These are phyloP conservation scores for Sarcophaga caerulescens DNA, from an alignment of 2,888 invertebrate species.

Conservation along the genomic window DNA sequence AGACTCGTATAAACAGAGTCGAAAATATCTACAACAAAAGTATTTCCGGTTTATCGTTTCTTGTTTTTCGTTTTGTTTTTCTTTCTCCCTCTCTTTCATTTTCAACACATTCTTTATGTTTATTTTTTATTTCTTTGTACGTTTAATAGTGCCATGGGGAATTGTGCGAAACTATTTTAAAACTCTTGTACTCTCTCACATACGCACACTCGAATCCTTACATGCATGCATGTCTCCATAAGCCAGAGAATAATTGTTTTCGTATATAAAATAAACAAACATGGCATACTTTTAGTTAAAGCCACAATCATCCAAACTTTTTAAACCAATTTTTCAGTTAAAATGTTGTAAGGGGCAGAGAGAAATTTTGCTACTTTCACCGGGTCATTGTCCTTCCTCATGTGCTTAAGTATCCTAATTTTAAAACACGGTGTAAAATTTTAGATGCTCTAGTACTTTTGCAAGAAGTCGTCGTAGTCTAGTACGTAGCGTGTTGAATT, in stretches of 20 bases:
- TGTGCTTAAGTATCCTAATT: no score
- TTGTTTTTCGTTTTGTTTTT: background rate
- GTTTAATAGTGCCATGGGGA: background rate
- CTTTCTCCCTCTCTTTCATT: background rate
- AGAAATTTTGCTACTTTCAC: no score
- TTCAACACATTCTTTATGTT: background rate
- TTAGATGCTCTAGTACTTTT: no score
- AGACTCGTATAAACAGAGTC: background rate
- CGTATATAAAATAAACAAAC: background rate
- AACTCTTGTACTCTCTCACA: background rate
- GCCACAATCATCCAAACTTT: no score
- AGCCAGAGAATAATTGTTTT: no score
- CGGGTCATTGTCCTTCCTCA: no score
- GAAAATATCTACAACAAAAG: constrained; percentile 7
- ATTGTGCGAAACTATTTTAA: constrained; percentile 33
- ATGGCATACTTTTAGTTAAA: background rate
- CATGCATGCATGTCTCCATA: background rate
- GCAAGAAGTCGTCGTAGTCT: no score
- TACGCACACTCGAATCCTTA: background rate
- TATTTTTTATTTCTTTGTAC: constrained; percentile 1
- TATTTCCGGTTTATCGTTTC: background rate
- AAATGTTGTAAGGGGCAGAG: no score
- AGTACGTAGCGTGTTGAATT: no score
- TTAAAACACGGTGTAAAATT: no score
- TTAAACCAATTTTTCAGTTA: no score